Evolutionary conservation across 2,888 invertebrate species (phyloP), one percentile per base, ranked within the genome.

Genomic region (Agrotis clavis): DNA sequence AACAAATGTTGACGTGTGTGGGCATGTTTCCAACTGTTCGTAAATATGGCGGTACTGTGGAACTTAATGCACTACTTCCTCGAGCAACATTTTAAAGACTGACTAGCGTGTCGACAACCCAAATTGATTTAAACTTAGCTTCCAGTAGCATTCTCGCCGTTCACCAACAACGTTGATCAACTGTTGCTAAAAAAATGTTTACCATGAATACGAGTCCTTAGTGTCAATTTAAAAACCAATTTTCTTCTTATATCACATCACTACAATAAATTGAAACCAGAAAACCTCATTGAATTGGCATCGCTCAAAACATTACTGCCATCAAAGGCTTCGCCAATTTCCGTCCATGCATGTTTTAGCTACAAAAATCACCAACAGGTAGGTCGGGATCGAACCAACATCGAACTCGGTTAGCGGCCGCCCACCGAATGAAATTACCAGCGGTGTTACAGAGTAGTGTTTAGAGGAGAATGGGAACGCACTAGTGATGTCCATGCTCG

Each of bases 351-450:
- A 51, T 48, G 7, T 65, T 61, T 78, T 62, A 77, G 59, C n/a
- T 60, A 59, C 25, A 71, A 78, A 71, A 78, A 61, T 71, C 60
- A 54, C 61, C 71, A 65, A 77, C 72, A 78, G 65, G 72, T 71
- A 71, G 48, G 11, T n/a, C 5, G 13, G 13, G 53, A 50, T 71
- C 30, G 57, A 57, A 78, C 56, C 45, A 18, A 14, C 56, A 56
- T 21, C 47, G 13, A 25, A 76, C 61, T 19, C 19, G 35, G 50
- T 76, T 77, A 71, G 53, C 35, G 61, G 19, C 45, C 61, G 19
- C 54, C 78, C 60, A 56, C 64, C 11, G 18, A 78, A 77, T 78
- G 16, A 71, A 76, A 76, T 76, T 71, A 78, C 54, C 7, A 51
- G n/a, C 45, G n/a, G 77, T 61, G 45, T 41, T 41, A 56, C 50